A percentile compares a stretch with the other conserved stretches of the same genome.
Conservation (phyloP, 2,113 vertebrate genomes). For the Nothoprocta pentlandii region DNA sequence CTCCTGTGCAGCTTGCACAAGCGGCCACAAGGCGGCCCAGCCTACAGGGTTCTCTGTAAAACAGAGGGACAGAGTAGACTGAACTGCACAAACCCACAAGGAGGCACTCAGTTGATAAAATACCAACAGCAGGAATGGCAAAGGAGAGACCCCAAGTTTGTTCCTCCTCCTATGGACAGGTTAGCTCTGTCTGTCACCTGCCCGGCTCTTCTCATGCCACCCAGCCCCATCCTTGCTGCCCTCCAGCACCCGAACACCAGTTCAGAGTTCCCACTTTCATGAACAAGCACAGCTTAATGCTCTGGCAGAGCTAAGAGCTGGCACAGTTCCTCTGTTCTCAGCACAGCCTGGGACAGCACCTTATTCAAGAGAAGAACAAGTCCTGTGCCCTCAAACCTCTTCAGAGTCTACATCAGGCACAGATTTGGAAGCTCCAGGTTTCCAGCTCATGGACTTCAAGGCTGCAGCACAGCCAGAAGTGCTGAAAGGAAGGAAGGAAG, state of each 20-base stretch:
- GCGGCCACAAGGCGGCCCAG: not conserved
- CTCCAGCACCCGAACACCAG: not conserved
- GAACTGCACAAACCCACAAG: not conserved
- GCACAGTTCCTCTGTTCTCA: rapidly evolving
- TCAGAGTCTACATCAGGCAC: rapidly evolving
- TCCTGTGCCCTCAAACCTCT: not conserved
- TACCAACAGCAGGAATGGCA: not conserved
- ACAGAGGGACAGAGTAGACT: rapidly evolving
- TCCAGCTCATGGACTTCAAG: not conserved
- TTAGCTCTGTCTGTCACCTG: rapidly evolving
- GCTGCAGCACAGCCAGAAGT: not conserved
- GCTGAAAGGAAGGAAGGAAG: not conserved
- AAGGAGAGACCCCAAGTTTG: rapidly evolving
- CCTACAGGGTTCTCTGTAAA: rapidly evolving
- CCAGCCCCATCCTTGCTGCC: not conserved
- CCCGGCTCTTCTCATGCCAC: rapidly evolving
- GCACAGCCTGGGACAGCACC: not conserved
- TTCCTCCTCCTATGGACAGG: rapidly evolving
- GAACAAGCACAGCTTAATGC: not conserved
- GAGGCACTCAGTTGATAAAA: not conserved
- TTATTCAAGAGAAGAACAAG: not conserved
- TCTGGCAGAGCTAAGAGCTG: not conserved
- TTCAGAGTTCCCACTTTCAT: not conserved
- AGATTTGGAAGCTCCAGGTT: not conserved
- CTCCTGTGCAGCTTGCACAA: not conserved